Percentiles rank a stretch among this genome's conserved stretches.
Conservation (phyloP, 2,888 invertebrate genomes). For the Apodemia mormo region DNA sequence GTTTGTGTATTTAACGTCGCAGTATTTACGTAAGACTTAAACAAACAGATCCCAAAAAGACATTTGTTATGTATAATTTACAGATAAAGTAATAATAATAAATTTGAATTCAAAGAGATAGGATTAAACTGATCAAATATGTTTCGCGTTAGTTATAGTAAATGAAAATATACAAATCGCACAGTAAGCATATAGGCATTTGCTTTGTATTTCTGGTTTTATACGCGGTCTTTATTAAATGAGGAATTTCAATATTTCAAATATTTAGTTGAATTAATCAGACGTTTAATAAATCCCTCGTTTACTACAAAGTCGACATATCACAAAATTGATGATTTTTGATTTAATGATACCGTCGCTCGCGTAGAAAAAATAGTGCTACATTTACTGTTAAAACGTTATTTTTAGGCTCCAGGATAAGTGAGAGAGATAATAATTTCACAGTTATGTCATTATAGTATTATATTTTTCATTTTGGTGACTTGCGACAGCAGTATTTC, state of each 20-base stretch:
- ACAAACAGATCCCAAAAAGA: constrained; percentile 22
- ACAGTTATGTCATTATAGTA: no score
- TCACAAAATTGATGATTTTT: no score
- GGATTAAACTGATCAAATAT: constrained; percentile 13
- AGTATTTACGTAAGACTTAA: constrained; percentile 31
- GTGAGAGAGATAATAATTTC: no score
- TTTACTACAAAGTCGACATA: no score
- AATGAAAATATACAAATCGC: constrained; percentile 5
- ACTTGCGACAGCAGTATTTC: no score
- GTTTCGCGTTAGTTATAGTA: constrained; percentile 13
- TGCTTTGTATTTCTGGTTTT: not conserved
- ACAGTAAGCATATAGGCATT: not conserved
- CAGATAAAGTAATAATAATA: constrained; percentile 21
- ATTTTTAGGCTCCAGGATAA: no score
- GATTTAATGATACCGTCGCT: no score
- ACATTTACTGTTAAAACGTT: no score
- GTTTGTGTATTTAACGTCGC: constrained; percentile 26
- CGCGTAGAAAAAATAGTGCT: no score
- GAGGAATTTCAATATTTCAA: not conserved
- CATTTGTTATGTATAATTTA: constrained; percentile 26
- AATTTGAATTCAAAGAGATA: constrained; percentile 17
- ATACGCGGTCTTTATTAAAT: not conserved
- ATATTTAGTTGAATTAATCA: not conserved
- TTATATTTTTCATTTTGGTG: no score
- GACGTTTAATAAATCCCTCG: not conserved